Evolutionary conservation across 1,140 invertebrate genomes (phyloP), one percentile per base, ranked within the genome.

Genomic region (Propsilocerus akamusi): DNA sequence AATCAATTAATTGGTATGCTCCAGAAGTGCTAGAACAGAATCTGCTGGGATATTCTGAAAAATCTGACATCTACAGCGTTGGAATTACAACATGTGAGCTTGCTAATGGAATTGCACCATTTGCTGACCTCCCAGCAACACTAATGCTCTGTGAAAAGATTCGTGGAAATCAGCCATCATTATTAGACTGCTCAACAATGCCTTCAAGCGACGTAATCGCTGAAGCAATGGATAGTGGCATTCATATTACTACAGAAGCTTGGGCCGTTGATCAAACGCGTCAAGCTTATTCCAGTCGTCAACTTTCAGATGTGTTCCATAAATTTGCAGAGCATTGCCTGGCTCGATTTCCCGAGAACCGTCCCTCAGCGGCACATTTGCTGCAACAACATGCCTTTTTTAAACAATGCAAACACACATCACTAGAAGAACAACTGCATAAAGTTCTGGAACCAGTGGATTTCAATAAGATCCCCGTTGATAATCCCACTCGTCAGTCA

Each of bases 11-110:
- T 63, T 93, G 87, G 86, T 70, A 89, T 2, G 88, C 86, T 61
- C 90, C 90, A 17, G 91, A 95, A 68, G 64, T 94, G n/a, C 67
- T 94, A 22, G 80, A 88, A 70, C 88, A 91, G 78, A 92, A 93
- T 70, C 68, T 94, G 50, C 71, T 74, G 55, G 90, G 91, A 7
- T 94, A 93, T 59, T 83, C 86, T 61, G 80, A 83, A 59, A 85
- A 85, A 57, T 88, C 86, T 4, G 91, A 95, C 66, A 81, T 92
- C 25, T 94, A 95, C 58, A 93, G 88, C 55, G 54, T 93, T 47
- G 91, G 91, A 26, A 83, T 94, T 51, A 75, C 84, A 12, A 77
- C 82, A 30, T 94, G 88, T 69, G 90, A 94, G 69, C 63, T 95
- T 53, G 88, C 81, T 23, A 95, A 94, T 70, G 89, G 90, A 0